These are phyloP conservation scores for Heliconius ismenius DNA, from an alignment of 2,888 invertebrate genomes.

Conservation along the genomic window DNA sequence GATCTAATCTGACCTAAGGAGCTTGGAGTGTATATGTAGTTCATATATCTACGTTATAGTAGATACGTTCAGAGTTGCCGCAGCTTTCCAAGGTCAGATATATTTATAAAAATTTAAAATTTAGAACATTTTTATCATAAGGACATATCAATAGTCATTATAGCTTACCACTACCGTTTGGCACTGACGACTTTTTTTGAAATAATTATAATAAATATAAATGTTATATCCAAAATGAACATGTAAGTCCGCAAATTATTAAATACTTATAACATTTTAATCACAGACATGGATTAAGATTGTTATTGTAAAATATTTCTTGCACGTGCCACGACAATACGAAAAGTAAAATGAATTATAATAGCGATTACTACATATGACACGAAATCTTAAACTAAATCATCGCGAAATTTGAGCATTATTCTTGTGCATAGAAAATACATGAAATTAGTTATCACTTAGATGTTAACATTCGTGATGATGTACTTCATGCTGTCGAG, in stretches of 20 bases:
- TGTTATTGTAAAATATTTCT: conserved; percentile 60
- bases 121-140: conserved; percentile 71
- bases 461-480: conserved; percentile 67
- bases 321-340: conserved; percentile 74
- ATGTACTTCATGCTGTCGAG: conserved; percentile 56
- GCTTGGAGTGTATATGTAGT: conserved; percentile 51
- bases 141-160: conserved; percentile 67
- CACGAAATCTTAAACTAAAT: conserved; percentile 80
- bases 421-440: conserved; percentile 77
- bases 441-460: conserved; percentile 73
- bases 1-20: conserved; percentile 74
- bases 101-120: conserved; percentile 62
- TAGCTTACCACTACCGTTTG: conserved; percentile 80
- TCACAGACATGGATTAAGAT: conserved; percentile 76
- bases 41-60: conserved; percentile 30
- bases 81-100: conserved; percentile 71
- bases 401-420: conserved; percentile 80
- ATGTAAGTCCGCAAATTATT: conserved; percentile 66
- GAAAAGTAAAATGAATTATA: conserved; percentile 64
- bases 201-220: conserved; percentile 54
- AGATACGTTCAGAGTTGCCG: conserved; percentile 39
- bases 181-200: conserved; percentile 74
- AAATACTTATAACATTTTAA: conserved; percentile 67
- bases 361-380: conserved; percentile 77
- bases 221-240: conserved; percentile 54